Conservation (phyloP, 2,113 vertebrate genomes). For the Lepus americanus region DNA sequence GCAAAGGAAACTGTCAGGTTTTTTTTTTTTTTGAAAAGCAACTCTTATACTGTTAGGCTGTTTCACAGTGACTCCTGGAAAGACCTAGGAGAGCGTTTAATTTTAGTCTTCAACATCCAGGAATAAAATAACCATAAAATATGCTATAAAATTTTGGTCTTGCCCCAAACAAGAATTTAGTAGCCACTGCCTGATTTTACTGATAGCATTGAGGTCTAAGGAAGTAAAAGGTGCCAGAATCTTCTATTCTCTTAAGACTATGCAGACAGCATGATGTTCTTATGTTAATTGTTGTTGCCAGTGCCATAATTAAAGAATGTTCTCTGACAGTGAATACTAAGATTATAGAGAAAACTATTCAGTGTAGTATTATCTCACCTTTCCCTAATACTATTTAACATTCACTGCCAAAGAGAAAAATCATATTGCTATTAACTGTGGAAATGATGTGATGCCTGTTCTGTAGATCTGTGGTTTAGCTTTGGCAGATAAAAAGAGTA, state of each 20-base stretch:
- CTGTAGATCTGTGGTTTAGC: constrained; percentile 1
- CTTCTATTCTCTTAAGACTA: constrained; percentile 8
- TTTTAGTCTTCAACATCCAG: constrained; percentile 39
- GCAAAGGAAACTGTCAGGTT: constrained; percentile 25
- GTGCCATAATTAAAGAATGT: not conserved
- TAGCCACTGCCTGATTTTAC: constrained; percentile 22
- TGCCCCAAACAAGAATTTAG: constrained; percentile 46
- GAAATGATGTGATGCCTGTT: constrained; percentile 2
- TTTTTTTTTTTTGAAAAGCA: not conserved
- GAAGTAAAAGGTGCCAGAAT: not conserved
- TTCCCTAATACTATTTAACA: constrained; percentile 23
- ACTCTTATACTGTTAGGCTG: constrained; percentile 33
- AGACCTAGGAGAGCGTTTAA: constrained; percentile 46
- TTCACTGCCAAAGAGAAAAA: constrained; percentile 43
- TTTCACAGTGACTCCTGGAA: constrained; percentile 38
- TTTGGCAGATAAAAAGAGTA: constrained; percentile 18
- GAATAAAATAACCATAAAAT: not conserved
- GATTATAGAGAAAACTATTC: not conserved
- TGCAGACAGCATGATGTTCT: not conserved
- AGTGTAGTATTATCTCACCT: constrained; percentile 1
- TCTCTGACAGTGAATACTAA: constrained; percentile 45
- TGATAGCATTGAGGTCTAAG: not conserved
- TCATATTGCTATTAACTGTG: constrained; percentile 27
- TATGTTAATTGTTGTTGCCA: constrained; percentile 7
- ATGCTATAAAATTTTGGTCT: constrained; percentile 31